These are phyloP conservation scores for Ahaetulla prasina DNA, from an alignment of 2,113 vertebrate genomes.

Conservation along the genomic window DNA sequence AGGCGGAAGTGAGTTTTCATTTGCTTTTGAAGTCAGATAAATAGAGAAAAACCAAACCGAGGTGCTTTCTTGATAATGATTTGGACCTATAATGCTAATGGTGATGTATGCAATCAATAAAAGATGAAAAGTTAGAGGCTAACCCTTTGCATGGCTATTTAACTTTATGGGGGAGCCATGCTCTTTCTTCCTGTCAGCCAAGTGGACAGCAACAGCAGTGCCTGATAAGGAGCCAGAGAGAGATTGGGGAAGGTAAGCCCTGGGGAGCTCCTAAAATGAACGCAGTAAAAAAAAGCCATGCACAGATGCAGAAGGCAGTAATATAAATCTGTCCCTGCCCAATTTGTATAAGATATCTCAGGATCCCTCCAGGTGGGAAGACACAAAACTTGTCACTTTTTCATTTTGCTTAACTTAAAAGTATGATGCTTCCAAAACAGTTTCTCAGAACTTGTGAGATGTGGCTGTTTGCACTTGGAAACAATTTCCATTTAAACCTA, in stretches of 20 bases:
- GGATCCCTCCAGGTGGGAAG: background rate
- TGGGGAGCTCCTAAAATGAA: background rate
- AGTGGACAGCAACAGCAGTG: background rate
- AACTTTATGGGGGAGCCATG: background rate
- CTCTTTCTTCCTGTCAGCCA: background rate
- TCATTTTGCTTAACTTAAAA: background rate
- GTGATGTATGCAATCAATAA: background rate
- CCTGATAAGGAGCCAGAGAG: background rate
- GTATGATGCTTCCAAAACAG: background rate
- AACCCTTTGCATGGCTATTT: background rate
- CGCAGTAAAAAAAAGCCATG: background rate
- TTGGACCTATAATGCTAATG: background rate
- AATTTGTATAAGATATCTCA: background rate
- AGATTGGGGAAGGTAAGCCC: background rate
- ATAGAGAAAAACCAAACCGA: background rate
- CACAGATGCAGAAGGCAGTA: background rate
- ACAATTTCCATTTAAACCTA: background rate
- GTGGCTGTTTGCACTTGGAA: background rate
- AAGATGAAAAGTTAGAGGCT: background rate
- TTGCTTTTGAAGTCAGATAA: background rate
- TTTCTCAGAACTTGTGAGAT: background rate
- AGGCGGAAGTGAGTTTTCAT: background rate
- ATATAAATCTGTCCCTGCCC: background rate
- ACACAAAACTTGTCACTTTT: background rate
- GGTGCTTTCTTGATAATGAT: background rate